Base-by-base conservation (phyloP, 2,113 vertebrate genomes). In the Cebidichthys violaceus region DNA sequence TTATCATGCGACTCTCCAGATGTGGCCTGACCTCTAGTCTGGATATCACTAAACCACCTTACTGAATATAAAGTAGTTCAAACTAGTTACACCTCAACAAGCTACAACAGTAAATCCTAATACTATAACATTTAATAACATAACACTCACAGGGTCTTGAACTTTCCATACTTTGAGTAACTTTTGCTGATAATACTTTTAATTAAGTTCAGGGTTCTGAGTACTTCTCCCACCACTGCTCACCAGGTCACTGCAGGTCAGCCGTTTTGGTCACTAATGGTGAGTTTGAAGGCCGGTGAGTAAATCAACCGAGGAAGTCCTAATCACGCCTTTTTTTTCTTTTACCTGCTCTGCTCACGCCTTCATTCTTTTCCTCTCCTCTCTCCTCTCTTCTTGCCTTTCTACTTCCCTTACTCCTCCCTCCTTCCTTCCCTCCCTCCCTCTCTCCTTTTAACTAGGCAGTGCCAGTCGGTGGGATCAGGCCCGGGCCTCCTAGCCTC, bases 251-350 rank as follows among this genome's bases (percentile, higher is more conserved):
- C 71, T 96, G 96, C 95, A 96, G 96, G 96, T 97, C 96, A 96
- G 96, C 96, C 97, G 96, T 96, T 97, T 96, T 96, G 96, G 96
- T 96, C 97, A 41, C 70, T 98, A 98, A 98, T 98, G 96, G 94
- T 95, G 94, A 95, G 96, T 97, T 97, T 97, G 66, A 82, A 97
- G 97, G 97, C 96, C 39, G 27, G 9, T n/a, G 64, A 74, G 69
- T 76, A 67, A 79, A 77, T 64, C 96, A 96, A 96, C 94, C 94
- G 95, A 97, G 97, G 96, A 98, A 97, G 96, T 97, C 74, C 31
- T 43, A 81, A 75, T 84, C 68, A 65, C 65, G 69, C 65, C 77
- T 69, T 64, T 57, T 29, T 55, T 66, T 50, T 47, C 27, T 89
- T 95, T 67, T 68, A 81, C 89, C 77, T 86, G 52, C 80, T 41